Base-by-base conservation (phyloP, 2,113 vertebrate species). In the Mola mola region DNA sequence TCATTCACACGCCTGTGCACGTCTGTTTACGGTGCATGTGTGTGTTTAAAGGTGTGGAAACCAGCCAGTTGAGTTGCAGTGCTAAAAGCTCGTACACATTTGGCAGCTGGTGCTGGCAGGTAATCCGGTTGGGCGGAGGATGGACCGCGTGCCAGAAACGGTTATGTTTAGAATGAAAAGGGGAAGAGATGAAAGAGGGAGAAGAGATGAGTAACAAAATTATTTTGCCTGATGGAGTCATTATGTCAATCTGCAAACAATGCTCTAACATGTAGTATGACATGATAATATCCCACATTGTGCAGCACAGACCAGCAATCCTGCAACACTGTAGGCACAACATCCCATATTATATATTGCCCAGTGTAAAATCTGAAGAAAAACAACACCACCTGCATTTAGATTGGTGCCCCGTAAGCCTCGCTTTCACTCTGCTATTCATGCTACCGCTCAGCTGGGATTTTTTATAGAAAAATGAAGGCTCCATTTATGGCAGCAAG, bases 21-120 rank as follows among this genome's bases (percentile, higher is more conserved):
- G 66, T 40, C 41, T 50, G 63, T 34, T 37, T 13, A n/a, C 34
- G 16, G 15, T 33, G 53, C 6, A 13, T 22, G 47, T 51, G 49
- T 51, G 53, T 26, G 42, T 75, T 52, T 59, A 73, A 65, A 63
- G 33, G 43, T 26, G 61, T 86, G 84, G 80, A 75, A 66, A 51
- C 33, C 55, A 70, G 75, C 86, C 86, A 88, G 49, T 55, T 72
- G 69, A 83, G 75, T 78, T 70, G 67, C 56, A 58, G 75, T 72
- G 82, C 83, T 83, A 85, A 85, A 83, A 85, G 84, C 80, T 75
- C 79, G 66, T 73, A 73, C 63, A 77, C 66, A 52, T 86, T 85
- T 86, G 82, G 84, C 84, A 86, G 82, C 63, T 56, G 73, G 33
- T 65, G 78, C 58, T 85, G 87, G 80, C 80, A 84, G 82, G 84